A percentile compares a stretch with the other conserved stretches of the same genome.
phyloP scores from a whole-genome alignment of 2,113 vertebrate species.

The Oceanites oceanicus region DNA sequence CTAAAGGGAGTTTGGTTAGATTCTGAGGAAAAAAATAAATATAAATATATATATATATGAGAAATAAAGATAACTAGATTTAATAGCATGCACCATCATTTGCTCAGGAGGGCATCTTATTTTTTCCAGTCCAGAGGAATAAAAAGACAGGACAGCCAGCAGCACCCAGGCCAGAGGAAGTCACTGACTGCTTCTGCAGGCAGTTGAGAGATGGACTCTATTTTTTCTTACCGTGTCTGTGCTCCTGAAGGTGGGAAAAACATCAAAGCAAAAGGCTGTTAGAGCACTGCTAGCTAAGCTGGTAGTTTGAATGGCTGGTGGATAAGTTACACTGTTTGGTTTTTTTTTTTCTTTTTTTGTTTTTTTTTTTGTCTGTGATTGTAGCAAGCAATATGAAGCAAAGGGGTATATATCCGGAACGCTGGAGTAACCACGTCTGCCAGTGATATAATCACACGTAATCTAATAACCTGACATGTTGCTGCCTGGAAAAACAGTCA shows the following conservation, averaged over 20 bases:
- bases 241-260: not conserved
- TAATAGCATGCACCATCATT: not conserved
- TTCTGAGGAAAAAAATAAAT: no score
- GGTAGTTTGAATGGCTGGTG: not conserved
- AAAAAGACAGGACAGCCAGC: not conserved
- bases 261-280: not conserved
- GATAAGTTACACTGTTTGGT: no score
- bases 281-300: not conserved
- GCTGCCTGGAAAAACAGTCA: not conserved
- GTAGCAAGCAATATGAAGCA: not conserved
- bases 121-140: not conserved
- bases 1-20: not conserved
- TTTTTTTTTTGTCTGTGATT: not conserved
- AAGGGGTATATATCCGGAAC: fast-evolving
- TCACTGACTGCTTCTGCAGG: not conserved
- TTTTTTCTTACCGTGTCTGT: not conserved
- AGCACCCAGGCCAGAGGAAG: not conserved
- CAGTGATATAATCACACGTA: not conserved
- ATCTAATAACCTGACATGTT: not conserved
- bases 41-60: not conserved
- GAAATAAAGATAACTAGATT: not conserved
- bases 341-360: no score
- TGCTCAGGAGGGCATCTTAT: not conserved
- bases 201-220: fast-evolving
- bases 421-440: not conserved